Evolutionary conservation across 2,888 invertebrate genomes (phyloP).

Genomic region (Lampropteryx suffumata): DNA sequence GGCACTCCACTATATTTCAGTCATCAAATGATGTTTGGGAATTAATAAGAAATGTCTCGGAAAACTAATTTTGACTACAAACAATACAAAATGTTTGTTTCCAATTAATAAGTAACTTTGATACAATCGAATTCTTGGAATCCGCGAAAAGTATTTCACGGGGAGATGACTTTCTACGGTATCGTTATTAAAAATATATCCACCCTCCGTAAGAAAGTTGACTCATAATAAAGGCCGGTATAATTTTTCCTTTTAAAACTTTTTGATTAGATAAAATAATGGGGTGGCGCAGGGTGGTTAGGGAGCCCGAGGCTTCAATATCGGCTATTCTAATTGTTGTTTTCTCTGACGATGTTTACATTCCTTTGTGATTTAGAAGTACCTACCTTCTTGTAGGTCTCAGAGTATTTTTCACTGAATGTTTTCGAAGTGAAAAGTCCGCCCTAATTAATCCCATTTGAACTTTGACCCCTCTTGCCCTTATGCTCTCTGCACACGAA

Average conservation of each 20-base stretch:
- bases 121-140: constrained; percentile 49
- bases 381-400: constrained; percentile 45
- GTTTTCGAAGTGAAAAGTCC: constrained; percentile 39
- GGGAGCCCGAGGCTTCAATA: constrained; percentile 72
- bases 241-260: constrained; percentile 84
- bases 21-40: no score
- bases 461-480: constrained; percentile 50
- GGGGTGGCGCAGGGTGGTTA: constrained; percentile 70
- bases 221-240: constrained; percentile 82
- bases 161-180: constrained; percentile 56
- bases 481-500: constrained; percentile 35
- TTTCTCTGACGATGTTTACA: constrained; percentile 70
- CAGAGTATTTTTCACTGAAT: constrained; percentile 41
- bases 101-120: constrained; percentile 42
- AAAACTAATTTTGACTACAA: no score
- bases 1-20: no score
- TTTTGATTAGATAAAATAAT: constrained; percentile 84
- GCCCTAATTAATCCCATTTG: constrained; percentile 62
- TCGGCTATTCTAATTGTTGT: constrained; percentile 81
- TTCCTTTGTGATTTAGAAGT: constrained; percentile 64
- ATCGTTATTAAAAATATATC: constrained; percentile 82
- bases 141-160: constrained; percentile 30
- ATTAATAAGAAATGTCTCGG: no score
- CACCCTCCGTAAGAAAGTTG: constrained; percentile 78
- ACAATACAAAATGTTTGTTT: constrained; percentile 10